A percentile compares a stretch with the other conserved stretches of the same genome.
phyloP scores from a whole-genome alignment of 1,140 invertebrate species.

The Rhynchophorus ferrugineus region DNA sequence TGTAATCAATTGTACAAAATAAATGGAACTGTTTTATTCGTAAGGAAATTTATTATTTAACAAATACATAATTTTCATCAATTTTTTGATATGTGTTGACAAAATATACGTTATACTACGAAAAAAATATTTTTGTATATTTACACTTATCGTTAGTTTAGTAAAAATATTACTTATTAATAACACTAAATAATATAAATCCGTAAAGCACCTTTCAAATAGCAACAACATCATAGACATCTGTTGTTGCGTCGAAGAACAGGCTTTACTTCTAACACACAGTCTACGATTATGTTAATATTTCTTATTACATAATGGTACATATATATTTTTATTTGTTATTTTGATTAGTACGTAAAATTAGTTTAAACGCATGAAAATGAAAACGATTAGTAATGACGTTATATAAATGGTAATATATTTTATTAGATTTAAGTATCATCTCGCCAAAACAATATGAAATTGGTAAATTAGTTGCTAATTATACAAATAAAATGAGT shows the following conservation, averaged over 20 bases:
- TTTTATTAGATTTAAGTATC: not conserved
- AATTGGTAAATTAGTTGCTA: too few relatives aligned
- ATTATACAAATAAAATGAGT: too few relatives aligned
- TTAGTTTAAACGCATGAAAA: conserved; percentile 11
- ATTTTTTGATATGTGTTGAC: conserved; percentile 31
- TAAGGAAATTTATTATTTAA: conserved; percentile 26
- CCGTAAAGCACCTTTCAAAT: conserved; percentile 4
- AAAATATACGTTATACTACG: conserved; percentile 32
- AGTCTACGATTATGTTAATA: conserved; percentile 10
- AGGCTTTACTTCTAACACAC: not conserved
- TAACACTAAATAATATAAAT: conserved; percentile 23
- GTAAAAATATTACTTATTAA: conserved; percentile 29
- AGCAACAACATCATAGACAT: conserved; percentile 1
- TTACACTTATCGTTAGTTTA: conserved; percentile 27
- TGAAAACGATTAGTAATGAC: not conserved
- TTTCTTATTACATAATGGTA: conserved; percentile 13
- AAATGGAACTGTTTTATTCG: conserved; percentile 1
- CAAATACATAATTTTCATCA: conserved; percentile 24
- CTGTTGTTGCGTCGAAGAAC: too few relatives aligned
- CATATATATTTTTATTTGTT: conserved; percentile 8
- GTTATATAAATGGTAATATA: not conserved
- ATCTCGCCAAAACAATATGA: too few relatives aligned
- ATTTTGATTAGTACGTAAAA: conserved; percentile 11
- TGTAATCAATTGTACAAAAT: not conserved
- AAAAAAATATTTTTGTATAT: conserved; percentile 30